Evolutionary conservation across 1,140 invertebrate genomes (phyloP).

Genomic region (Heterodera carotae): DNA sequence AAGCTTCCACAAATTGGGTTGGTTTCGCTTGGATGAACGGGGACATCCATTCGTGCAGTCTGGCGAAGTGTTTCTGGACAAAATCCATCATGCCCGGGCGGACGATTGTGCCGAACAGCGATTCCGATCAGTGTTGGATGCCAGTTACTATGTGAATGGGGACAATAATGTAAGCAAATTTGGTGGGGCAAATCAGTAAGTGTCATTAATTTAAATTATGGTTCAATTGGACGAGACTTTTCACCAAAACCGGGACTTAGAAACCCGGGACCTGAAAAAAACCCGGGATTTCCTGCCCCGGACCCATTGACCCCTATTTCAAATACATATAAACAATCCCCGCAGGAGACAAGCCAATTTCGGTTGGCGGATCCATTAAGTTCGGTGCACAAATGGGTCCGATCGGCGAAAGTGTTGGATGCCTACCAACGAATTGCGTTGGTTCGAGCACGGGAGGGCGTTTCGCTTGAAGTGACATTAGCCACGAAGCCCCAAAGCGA

Average conservation of each 20-base stretch:
- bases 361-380: conserved; percentile 41
- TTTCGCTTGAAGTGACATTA: conserved; percentile 45
- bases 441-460: conserved; percentile 42
- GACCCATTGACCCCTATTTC: background rate
- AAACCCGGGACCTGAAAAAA: too few species aligned
- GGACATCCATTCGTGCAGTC: conserved; percentile 41
- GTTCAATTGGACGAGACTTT: background rate
- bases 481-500: conserved; percentile 20
- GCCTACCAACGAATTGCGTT: conserved; percentile 44
- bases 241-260: background rate
- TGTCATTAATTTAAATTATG: background rate
- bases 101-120: conserved; percentile 53
- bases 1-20: conserved; percentile 54
- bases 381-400: conserved; percentile 44
- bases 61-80: conserved; percentile 49
- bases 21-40: conserved; percentile 46
- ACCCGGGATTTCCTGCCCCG: too few species aligned
- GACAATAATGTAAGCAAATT: conserved; percentile 29
- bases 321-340: conserved; percentile 24
- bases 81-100: conserved; percentile 47
- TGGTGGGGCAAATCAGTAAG: background rate
- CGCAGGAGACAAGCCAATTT: conserved; percentile 38
- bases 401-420: conserved; percentile 41
- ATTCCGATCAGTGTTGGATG: conserved; percentile 43
- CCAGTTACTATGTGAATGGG: conserved; percentile 50